Conservation (phyloP, 2,888 invertebrate genomes). For the Spatulosminthurus flaviceps region DNA sequence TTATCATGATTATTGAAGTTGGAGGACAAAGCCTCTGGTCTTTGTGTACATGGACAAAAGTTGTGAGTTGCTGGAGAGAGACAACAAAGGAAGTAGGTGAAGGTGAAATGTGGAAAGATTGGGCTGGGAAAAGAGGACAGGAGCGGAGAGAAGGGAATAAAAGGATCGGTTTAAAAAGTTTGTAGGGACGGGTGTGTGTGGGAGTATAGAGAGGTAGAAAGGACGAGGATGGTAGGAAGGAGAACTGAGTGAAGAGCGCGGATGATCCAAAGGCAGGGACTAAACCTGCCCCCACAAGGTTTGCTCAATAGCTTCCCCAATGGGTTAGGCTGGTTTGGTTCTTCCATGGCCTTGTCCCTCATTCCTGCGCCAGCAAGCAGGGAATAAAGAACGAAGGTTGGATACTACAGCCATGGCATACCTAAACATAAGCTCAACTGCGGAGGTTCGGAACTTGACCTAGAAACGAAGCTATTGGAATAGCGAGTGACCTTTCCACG, state of each 20-base stretch:
- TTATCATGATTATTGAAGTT: too few species aligned
- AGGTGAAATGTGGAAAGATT: background rate
- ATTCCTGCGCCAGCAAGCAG: background rate
- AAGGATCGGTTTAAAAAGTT: background rate
- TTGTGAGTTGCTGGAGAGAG: background rate
- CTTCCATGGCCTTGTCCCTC: conserved; percentile 7
- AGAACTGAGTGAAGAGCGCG: too few species aligned
- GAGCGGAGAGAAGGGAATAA: background rate
- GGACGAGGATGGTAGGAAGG: too few species aligned
- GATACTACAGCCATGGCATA: background rate
- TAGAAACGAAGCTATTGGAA: too few species aligned
- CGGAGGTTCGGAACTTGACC: too few species aligned
- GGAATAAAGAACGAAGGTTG: too few species aligned
- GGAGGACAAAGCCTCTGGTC: too few species aligned
- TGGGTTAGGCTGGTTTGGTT: background rate
- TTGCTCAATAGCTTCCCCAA: background rate
- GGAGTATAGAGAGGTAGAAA: background rate
- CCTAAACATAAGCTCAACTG: too few species aligned
- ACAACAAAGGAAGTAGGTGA: conserved; percentile 8
- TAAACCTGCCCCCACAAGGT: too few species aligned
- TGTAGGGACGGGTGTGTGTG: background rate
- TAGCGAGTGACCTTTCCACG: too few species aligned
- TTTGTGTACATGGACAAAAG: background rate
- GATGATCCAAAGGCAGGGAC: too few species aligned
- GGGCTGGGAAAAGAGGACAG: background rate